Percentiles rank a stretch among this genome's conserved stretches.
Evolutionary conservation across 2,888 invertebrate genomes (phyloP).

Genomic region (Theodoxus fluviatilis): DNA sequence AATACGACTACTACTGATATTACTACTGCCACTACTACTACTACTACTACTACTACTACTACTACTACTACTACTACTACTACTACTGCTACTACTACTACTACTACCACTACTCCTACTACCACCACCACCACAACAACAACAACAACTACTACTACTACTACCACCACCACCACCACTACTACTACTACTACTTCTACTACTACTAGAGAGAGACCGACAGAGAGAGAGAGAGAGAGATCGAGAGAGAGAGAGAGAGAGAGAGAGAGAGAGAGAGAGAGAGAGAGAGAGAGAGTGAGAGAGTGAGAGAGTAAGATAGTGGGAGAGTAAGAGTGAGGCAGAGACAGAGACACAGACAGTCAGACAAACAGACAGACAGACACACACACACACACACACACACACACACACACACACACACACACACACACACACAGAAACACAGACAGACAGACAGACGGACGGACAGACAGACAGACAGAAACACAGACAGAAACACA

Average conservation of each 20-base stretch:
- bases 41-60: conserved; percentile 21
- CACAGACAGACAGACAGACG: no score
- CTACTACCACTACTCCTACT: not conserved
- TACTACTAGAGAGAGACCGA: not conserved
- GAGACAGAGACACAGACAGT: conserved; percentile 16
- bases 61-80: conserved; percentile 18
- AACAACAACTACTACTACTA: not conserved
- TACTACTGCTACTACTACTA: not conserved
- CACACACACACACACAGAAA: no score
- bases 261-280: not conserved
- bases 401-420: no score
- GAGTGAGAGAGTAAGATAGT: not conserved
- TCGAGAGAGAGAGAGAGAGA: not conserved
- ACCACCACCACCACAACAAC: not conserved
- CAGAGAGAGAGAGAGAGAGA: conserved; percentile 5
- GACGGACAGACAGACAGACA: no score
- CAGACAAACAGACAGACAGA: no score
- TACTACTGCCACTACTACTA: conserved; percentile 15
- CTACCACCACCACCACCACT: not conserved
- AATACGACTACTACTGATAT: conserved; percentile 16
- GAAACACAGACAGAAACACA: no score
- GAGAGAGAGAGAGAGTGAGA: not conserved
- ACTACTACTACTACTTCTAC: not conserved
- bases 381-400: no score
- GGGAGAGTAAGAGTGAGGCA: not conserved